These are phyloP conservation scores for Nephrotoma guestfalica DNA, from an alignment of 2,888 invertebrate species.

Conservation along the genomic window DNA sequence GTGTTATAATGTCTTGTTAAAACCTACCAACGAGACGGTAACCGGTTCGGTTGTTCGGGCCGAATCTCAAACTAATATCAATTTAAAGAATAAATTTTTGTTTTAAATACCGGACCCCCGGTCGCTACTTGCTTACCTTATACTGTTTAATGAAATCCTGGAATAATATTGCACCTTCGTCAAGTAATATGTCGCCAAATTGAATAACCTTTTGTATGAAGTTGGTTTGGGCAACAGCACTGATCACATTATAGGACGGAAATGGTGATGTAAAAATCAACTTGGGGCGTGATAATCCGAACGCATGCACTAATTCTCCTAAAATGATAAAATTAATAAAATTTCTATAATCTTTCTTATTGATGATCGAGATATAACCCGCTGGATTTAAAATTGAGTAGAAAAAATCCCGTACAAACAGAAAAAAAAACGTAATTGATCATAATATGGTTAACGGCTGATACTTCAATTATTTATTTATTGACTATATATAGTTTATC, in stretches of 20 bases:
- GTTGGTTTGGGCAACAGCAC: constrained; percentile 36
- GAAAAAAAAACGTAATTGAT: not conserved
- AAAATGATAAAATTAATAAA: not conserved
- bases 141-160: constrained; percentile 19
- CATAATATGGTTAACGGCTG: not conserved
- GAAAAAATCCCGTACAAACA: not conserved
- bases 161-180: not conserved
- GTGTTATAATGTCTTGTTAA: too few relatives aligned
- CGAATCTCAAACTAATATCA: too few relatives aligned
- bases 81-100: too few relatives aligned
- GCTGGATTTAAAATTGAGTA: not conserved
- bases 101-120: too few relatives aligned
- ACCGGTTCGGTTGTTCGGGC: too few relatives aligned
- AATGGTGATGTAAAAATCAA: constrained; percentile 47
- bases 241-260: constrained; percentile 25
- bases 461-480: not conserved
- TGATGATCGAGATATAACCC: not conserved
- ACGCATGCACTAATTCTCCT: constrained; percentile 55
- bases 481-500: not conserved
- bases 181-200: constrained; percentile 33
- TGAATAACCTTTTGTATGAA: constrained; percentile 41
- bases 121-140: constrained; percentile 5
- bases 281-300: constrained; percentile 54
- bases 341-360: not conserved
- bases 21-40: too few relatives aligned